Evolutionary conservation across 2,888 invertebrate species (phyloP).

Genomic region (Cerceris ruficornis): DNA sequence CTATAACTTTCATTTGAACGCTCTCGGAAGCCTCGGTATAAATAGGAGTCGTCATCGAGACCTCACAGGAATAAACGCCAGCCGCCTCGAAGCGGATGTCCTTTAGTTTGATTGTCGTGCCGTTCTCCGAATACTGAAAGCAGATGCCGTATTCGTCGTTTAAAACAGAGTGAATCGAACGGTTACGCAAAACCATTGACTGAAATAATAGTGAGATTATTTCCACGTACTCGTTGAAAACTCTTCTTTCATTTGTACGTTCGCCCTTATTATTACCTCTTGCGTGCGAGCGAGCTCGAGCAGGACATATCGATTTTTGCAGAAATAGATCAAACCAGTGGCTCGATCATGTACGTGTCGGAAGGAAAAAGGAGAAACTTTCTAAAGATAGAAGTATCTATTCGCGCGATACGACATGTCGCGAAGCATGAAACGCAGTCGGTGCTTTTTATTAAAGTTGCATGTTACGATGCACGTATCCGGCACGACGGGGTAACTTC

Average conservation of each 20-base stretch:
- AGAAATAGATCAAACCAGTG: constrained; percentile 50
- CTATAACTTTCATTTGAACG: constrained; percentile 90
- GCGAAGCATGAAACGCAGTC: constrained; percentile 2
- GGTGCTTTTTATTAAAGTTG: constrained; percentile 43
- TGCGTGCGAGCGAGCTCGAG: constrained; percentile 40
- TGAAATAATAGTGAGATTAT: constrained; percentile 25
- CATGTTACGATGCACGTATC: constrained; percentile 14
- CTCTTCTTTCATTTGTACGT: constrained; percentile 5
- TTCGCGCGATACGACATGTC: constrained; percentile 7
- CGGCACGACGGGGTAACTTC: neutral
- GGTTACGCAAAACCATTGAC: constrained; percentile 11
- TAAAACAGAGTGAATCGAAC: constrained; percentile 4
- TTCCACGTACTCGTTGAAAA: constrained; percentile 11
- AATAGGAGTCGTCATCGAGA: constrained; percentile 91
- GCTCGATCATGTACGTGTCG: constrained; percentile 27
- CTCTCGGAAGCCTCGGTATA: constrained; percentile 91
- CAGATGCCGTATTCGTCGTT: constrained; percentile 15
- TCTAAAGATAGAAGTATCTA: constrained; percentile 16
- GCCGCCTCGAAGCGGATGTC: constrained; percentile 90
- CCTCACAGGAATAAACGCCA: constrained; percentile 91
- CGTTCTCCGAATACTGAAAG: constrained; percentile 85
- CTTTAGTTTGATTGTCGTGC: constrained; percentile 88
- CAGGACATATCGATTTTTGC: constrained; percentile 43
- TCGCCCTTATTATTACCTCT: constrained; percentile 36
- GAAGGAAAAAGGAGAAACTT: neutral